phyloP scores from a whole-genome alignment of 2,113 vertebrate genomes.

The Thermophis baileyi region DNA sequence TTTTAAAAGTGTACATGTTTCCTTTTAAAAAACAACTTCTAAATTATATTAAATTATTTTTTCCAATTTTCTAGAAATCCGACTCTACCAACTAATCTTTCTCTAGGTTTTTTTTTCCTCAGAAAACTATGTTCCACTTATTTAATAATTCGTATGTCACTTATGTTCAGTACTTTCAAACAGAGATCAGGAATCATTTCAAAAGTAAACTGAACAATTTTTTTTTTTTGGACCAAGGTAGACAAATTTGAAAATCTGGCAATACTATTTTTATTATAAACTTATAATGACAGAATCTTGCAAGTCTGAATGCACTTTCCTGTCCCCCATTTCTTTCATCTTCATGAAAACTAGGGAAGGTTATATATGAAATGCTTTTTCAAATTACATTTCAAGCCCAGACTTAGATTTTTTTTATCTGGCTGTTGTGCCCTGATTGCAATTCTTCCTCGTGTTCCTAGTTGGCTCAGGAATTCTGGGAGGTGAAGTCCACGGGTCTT shows the following conservation, averaged over 20 bases:
- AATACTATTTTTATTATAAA: neutral
- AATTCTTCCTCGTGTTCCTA: neutral
- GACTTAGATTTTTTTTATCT: neutral
- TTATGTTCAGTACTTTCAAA: neutral
- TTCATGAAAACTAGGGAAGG: neutral
- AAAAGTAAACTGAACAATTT: neutral
- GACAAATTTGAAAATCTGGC: neutral
- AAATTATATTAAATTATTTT: neutral
- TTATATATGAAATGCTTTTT: neutral
- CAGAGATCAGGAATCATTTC: neutral
- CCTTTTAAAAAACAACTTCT: neutral
- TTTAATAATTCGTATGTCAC: neutral
- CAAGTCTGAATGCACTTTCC: neutral
- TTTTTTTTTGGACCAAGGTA: neutral
- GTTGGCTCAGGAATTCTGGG: neutral
- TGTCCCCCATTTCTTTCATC: neutral
- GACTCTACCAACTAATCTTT: neutral
- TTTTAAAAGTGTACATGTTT: neutral
- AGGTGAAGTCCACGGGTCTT: neutral
- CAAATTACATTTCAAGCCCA: neutral
- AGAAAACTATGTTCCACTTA: neutral
- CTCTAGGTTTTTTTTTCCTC: neutral
- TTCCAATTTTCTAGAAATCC: neutral
- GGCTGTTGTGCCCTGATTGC: neutral
- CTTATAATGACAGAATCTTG: neutral